Base-by-base conservation (phyloP, 2,113 vertebrate genomes). In the Erythrocercus mccallii region DNA sequence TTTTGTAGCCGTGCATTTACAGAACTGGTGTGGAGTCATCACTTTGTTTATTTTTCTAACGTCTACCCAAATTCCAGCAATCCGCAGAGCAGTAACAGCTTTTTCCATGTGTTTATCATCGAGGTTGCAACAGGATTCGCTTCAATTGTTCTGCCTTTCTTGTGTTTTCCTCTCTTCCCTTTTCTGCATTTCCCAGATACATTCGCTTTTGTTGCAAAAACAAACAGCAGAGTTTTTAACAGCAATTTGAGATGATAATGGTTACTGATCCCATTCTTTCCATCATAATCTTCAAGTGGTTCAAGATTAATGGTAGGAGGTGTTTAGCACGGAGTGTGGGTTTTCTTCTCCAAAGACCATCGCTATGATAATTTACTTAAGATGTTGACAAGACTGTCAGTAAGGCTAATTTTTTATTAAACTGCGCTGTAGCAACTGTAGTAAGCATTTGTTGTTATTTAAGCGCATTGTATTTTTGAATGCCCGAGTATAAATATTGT, bases 201-300 rank as follows among this genome's bases (percentile, higher is more conserved):
- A 92, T 96, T 97, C 97, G 93, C 96, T 98, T 97, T 98, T 96
- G 97, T 98, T 98, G 97, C 97, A 97, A 98, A 98, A 98, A 98
- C 98, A 98, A 98, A 97, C 96, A 96, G 81, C 92, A 96, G 96
- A 97, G 95, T 98, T 98, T 98, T 98, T 97, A 98, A 97, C 94
- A 98, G 98, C 97, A 96, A 98, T 97, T 97, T 96, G 97, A 98
- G 98, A 98, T 96, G 97, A 98, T 98, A 98, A 98, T 98, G 98
- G 97, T 98, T 98, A 97, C 97, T 98, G 98, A 98, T 98, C 97
- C 97, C 98, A 96, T 98, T 98, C 98, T 98, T 98, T 98, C 97
- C 98, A 98, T 98, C 98, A 98, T 98, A 98, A 98, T 98, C 98
- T 99, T 98, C 98, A 98, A 99, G 98, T 98, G 98, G 97, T 95